These are phyloP conservation scores for Lampris megalopsis DNA, from an alignment of 2,113 vertebrate species.

Conservation along the genomic window DNA sequence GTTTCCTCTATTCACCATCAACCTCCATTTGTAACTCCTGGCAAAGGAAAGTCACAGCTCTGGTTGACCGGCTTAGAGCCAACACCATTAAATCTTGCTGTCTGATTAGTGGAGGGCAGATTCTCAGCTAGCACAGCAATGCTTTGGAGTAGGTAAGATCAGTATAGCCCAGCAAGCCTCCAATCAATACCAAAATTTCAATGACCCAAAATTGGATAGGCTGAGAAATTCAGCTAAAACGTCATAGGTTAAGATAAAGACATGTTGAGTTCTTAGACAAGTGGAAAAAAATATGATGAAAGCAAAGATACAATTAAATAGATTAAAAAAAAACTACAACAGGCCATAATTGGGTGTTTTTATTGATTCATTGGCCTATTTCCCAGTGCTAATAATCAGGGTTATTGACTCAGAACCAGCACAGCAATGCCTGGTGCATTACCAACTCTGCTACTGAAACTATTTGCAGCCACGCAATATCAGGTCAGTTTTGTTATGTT, in stretches of 20 bases:
- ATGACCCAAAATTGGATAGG: background rate
- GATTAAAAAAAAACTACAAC: constrained; percentile 2
- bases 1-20: constrained; percentile 38
- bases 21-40: constrained; percentile 41
- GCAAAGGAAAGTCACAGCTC: constrained; percentile 59
- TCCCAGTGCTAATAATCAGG: constrained; percentile 7
- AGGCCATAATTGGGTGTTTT: constrained; percentile 1
- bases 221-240: background rate
- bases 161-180: background rate
- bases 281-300: constrained; percentile 9
- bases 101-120: constrained; percentile 64
- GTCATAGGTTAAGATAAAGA: background rate
- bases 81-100: constrained; percentile 70
- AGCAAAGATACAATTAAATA: constrained; percentile 3
- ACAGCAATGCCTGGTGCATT: constrained; percentile 8
- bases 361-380: constrained; percentile 49
- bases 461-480: constrained; percentile 39
- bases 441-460: constrained; percentile 23
- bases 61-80: constrained; percentile 69
- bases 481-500: constrained; percentile 32
- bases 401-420: constrained; percentile 47
- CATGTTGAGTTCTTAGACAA: background rate
- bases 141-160: constrained; percentile 22
- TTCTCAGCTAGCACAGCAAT: constrained; percentile 30
- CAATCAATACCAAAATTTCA: constrained; percentile 28